Evolutionary conservation across 2,888 invertebrate species (phyloP), one percentile per base, ranked within the genome.

Genomic region (Sinelater perroti): DNA sequence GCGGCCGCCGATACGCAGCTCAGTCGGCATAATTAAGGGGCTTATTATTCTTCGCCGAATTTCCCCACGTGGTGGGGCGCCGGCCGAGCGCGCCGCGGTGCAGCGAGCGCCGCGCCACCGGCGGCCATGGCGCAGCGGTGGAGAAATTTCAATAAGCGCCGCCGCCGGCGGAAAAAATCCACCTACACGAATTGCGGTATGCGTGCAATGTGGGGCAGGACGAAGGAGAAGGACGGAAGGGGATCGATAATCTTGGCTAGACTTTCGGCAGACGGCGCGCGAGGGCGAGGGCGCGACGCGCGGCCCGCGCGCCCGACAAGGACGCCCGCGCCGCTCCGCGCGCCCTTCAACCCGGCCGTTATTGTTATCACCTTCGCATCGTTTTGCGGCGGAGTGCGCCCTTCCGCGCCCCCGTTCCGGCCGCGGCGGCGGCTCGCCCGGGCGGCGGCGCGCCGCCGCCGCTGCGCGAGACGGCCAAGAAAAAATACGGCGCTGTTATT

Each of bases 201-300:
- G 42, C 36, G 49, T 44, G 49, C 40, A 44, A 55, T 30, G 50
- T 20, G 10, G 50, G 44, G 44, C 36, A 42, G 26, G 16, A 60
- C 66, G 66, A 66, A 69, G 53, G 40, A 72, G 70, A 70, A 75
- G 72, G 74, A 63, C 64, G 68, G 69, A 70, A 72, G 50, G 58
- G 75, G 78, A 79, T 79, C 79, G 78, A 79, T 79, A 79, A 75
- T 77, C 72, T 67, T 68, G 79, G 78, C 78, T 78, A 78, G 79
- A 79, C 78, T 74, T 75, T 75, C 75, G 75, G 65, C 60, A 68
- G 68, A 68, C 68, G 59, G 42, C 31, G 56, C 49, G 26, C 61
- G 44, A 60, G 51, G 54, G 55, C 55, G 61, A 62, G 17, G 59
- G 17, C 31, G 21, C 11, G 24, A 46, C 35, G 24, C 21, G 21